Conservation (phyloP, 2,113 vertebrate genomes). For the Carollia perspicillata region DNA sequence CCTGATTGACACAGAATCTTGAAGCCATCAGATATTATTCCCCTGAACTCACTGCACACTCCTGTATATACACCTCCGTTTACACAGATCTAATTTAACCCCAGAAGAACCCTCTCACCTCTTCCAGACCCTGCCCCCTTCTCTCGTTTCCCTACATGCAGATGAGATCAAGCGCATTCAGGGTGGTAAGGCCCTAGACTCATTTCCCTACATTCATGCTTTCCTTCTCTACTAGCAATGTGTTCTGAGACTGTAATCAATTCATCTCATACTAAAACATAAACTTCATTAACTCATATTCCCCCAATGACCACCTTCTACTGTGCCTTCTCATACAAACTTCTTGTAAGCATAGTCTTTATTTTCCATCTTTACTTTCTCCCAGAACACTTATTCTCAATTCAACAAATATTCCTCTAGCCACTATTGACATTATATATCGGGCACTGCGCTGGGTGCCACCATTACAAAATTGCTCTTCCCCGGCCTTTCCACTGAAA, state of each 20-base stretch:
- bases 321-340: conserved; percentile 1
- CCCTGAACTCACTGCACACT: not conserved
- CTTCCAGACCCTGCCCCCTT: not conserved
- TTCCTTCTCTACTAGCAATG: not conserved
- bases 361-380: not conserved
- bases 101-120: not conserved
- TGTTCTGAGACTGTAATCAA: not conserved
- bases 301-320: not conserved
- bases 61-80: not conserved
- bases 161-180: not conserved
- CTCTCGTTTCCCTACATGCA: not conserved
- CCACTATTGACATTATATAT: not conserved
- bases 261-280: not conserved
- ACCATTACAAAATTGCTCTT: not conserved
- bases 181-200: not conserved
- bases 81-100: not conserved
- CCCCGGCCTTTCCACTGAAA: not conserved
- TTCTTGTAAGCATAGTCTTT: not conserved
- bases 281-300: not conserved
- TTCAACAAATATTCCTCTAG: conserved; percentile 13
- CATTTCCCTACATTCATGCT: not conserved
- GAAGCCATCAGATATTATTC: not conserved
- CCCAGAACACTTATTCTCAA: not conserved
- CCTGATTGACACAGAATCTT: not conserved
- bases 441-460: not conserved